phyloP scores from a whole-genome alignment of 1,140 invertebrate species.

The Bombyx mori region ASM3026992v2 NC_085116.1:8609501-8610000 shows the following conservation, averaged over 20 bases:
- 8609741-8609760: slow-evolving; percentile 86
- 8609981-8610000: slow-evolving; percentile 73
- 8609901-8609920: not conserved
- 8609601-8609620: slow-evolving; percentile 79
- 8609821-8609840: slow-evolving; percentile 79
- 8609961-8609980: slow-evolving; percentile 23
- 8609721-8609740: slow-evolving; percentile 84
- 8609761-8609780: slow-evolving; percentile 83
- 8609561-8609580: slow-evolving; percentile 76
- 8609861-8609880: slow-evolving; percentile 34
- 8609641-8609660: slow-evolving; percentile 75
- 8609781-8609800: slow-evolving; percentile 85
- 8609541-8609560: slow-evolving; percentile 37
- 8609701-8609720: slow-evolving; percentile 82
- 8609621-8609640: slow-evolving; percentile 75
- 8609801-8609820: slow-evolving; percentile 83
- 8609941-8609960: slow-evolving; percentile 1
- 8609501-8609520: slow-evolving; percentile 3
- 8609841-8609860: slow-evolving; percentile 74
- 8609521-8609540: slow-evolving; percentile 16
- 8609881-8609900: not conserved
- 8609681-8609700: slow-evolving; percentile 69
- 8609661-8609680: slow-evolving; percentile 79
- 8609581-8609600: slow-evolving; percentile 84
- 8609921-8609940: not conserved